Evolutionary conservation across 2,888 invertebrate species (phyloP), one percentile per base, ranked within the genome.

Genomic region (Biston stratarius): DNA sequence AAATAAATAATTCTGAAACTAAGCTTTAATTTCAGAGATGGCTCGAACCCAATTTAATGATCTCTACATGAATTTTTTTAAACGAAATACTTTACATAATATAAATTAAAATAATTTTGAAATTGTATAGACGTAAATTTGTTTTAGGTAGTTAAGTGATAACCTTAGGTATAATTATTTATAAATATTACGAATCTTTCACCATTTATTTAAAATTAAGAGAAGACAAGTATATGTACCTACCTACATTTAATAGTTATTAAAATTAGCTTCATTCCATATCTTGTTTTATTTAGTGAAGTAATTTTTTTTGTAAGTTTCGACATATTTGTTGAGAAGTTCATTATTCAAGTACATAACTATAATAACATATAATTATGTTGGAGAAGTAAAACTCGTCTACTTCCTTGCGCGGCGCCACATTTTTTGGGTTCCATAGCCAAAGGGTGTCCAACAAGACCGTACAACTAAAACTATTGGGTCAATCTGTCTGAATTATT

Each of bases 221-320:
- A 9, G 59, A 60, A 64, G 64, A 64, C 64, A 53, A 47, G 47
- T 59, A 40, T 60, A 44, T 60, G 36, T 44, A 55, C 55, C 42
- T 55, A 55, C 24, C 10, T 52, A 36, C n/a, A 38, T 38, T 33
- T 45, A 49, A 48, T 51, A 15, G 15, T 11, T 9, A 55, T 40
- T 60, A 55, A 60, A 65, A 24, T 36, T 36, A 49, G 49, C 34
- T 60, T 65, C 65, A 65, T 65, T 65, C 60, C 65, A 65, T 60
- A 42, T 44, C 11, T 61, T 56, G 44, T 65, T 60, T 60, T 44
- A 42, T 44, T 60, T 1, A 36, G 7, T 8, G 14, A 0, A 8
- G 45, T 6, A 5, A n/a, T 8, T 14, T 7, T n/a, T 42, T 42
- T 42, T 1, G 11, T 10, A 5, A 0, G 42, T 42, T 42, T 6